Percentiles rank a stretch among this genome's conserved stretches.
These are phyloP conservation scores for Kuschelorhynchus macadamiae DNA, from an alignment of 2,888 invertebrate species.

Conservation along the genomic window DNA sequence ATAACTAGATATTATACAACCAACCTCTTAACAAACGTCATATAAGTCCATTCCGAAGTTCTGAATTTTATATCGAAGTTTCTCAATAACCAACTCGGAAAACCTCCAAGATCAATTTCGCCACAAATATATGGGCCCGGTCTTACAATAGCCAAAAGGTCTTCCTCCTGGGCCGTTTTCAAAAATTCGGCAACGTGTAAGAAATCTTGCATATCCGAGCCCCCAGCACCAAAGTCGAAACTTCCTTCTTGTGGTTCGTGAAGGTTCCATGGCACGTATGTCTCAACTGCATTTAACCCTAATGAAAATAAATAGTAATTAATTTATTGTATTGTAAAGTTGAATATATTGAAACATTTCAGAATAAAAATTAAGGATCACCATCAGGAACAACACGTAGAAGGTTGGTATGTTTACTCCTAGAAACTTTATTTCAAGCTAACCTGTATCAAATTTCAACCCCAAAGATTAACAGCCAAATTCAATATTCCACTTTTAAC, in stretches of 20 bases:
- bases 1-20: too few species aligned
- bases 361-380: too few species aligned
- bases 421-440: too few species aligned
- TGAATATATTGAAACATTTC: too few species aligned
- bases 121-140: slow-evolving; percentile 95
- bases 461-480: too few species aligned
- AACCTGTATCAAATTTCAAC: too few species aligned
- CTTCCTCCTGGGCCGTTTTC: slow-evolving; percentile 76
- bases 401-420: too few species aligned
- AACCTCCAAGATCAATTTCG: slow-evolving; percentile 80
- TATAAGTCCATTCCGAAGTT: slow-evolving; percentile 62
- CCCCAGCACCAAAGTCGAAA: slow-evolving; percentile 76
- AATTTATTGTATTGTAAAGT: too few species aligned
- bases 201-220: slow-evolving; percentile 71
- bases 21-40: slow-evolving; percentile 54
- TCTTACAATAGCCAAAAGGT: slow-evolving; percentile 82
- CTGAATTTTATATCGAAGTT: slow-evolving; percentile 70
- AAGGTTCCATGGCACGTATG: slow-evolving; percentile 88
- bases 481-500: too few species aligned
- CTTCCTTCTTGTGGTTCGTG: slow-evolving; percentile 81
- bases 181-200: slow-evolving; percentile 77
- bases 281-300: slow-evolving; percentile 83
- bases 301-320: too few species aligned
- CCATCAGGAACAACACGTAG: too few species aligned
- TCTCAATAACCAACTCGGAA: slow-evolving; percentile 63